phyloP scores from a whole-genome alignment of 2,797 vertebrate species.

The Enteromius anoplus region DNA sequence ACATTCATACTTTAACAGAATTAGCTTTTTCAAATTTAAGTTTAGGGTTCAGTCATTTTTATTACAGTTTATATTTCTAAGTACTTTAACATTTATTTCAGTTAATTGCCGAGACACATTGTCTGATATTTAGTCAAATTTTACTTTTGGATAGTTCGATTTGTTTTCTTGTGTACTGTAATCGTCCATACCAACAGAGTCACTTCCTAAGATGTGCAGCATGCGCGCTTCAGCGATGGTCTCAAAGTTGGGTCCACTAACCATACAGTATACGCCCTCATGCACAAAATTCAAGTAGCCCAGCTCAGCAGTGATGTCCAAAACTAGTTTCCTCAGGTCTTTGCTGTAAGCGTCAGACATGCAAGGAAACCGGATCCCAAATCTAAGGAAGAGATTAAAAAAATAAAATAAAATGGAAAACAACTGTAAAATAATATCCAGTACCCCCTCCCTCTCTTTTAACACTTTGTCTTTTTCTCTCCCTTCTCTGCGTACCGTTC shows the following conservation, averaged over 20 bases:
- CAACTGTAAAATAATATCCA: background rate
- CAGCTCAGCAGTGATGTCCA: slow-evolving; percentile 68
- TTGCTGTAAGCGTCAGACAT: slow-evolving; percentile 79
- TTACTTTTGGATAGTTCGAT: background rate
- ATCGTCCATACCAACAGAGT: slow-evolving; percentile 73
- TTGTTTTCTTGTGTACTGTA: background rate
- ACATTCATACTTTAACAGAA: background rate
- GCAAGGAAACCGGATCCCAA: slow-evolving; percentile 76
- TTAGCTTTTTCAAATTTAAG: background rate
- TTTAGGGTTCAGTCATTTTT: background rate
- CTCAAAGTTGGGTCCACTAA: slow-evolving; percentile 78
- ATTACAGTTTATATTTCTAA: background rate
- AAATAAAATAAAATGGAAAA: background rate
- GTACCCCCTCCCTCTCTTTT: background rate
- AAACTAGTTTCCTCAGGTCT: slow-evolving; percentile 66
- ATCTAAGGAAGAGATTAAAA: slow-evolving; percentile 59
- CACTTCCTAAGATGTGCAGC: slow-evolving; percentile 73
- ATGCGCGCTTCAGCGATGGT: slow-evolving; percentile 77
- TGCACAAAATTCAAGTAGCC: slow-evolving; percentile 68
- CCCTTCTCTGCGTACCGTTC: slow-evolving; percentile 65
- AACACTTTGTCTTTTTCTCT: background rate
- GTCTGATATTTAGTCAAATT: background rate
- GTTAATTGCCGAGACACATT: background rate
- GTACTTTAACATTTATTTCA: background rate
- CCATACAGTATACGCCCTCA: slow-evolving; percentile 79